Percentiles rank a stretch among this genome's conserved stretches.
Conservation (phyloP, 2,797 vertebrate genomes). For the Silurus lanzhouensis region DNA sequence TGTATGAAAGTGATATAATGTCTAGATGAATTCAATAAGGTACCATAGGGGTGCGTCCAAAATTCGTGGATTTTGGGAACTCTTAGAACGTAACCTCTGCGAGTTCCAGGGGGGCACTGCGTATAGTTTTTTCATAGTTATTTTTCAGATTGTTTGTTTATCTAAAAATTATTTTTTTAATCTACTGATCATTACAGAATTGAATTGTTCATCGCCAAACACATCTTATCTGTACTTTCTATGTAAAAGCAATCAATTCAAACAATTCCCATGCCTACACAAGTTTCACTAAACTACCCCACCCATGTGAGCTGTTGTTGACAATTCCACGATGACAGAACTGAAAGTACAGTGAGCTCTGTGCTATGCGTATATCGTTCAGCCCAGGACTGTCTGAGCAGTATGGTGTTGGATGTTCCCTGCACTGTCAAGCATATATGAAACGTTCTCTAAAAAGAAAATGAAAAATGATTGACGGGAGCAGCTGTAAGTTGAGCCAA, state of each 20-base stretch:
- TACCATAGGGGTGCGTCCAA: too few relatives aligned
- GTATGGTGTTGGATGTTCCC: constrained; percentile 24
- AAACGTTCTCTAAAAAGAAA: constrained; percentile 17
- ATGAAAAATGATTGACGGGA: constrained; percentile 46
- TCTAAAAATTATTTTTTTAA: background rate
- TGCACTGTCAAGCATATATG: constrained; percentile 18
- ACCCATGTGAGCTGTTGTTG: background rate
- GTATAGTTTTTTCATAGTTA: background rate
- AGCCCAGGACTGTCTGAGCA: constrained; percentile 10
- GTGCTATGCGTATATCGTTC: constrained; percentile 26
- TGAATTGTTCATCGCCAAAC: background rate
- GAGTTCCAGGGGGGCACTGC: too few relatives aligned
- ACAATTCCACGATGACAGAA: constrained; percentile 18
- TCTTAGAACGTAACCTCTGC: too few relatives aligned
- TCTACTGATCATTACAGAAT: background rate
- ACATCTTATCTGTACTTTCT: background rate
- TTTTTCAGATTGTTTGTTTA: background rate
- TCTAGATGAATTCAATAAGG: too few relatives aligned
- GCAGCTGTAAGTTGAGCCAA: constrained; percentile 56
- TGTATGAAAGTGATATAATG: too few relatives aligned
- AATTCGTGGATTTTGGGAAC: too few relatives aligned
- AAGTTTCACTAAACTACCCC: background rate
- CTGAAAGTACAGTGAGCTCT: constrained; percentile 25
- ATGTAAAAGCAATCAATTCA: background rate
- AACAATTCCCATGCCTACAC: background rate